phyloP scores from a whole-genome alignment of 2,113 vertebrate species.

The Baryphthengus martii region DNA sequence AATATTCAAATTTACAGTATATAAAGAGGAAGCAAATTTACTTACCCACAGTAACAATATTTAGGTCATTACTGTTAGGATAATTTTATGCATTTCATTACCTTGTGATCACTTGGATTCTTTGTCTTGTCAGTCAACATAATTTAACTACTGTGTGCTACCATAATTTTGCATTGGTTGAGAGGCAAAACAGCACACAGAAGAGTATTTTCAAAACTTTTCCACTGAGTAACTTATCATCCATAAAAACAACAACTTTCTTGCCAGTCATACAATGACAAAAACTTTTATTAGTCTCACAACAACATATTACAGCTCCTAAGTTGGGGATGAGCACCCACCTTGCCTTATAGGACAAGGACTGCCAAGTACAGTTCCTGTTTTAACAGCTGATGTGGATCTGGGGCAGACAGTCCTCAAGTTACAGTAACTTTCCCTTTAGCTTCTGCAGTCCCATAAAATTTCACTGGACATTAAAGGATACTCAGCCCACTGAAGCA shows the following conservation, averaged over 20 bases:
- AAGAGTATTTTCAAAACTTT: background rate
- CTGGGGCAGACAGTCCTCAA: background rate
- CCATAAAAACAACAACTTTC: background rate
- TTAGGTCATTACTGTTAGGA: background rate
- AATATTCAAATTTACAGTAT: background rate
- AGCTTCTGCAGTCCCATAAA: background rate
- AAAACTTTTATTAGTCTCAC: background rate
- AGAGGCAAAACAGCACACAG: background rate
- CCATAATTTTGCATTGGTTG: background rate
- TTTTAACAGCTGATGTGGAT: background rate
- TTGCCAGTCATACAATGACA: background rate
- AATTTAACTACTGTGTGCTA: background rate
- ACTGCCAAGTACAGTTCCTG: background rate
- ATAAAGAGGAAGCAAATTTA: background rate
- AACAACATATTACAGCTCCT: background rate
- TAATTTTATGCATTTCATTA: background rate
- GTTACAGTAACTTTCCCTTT: conserved; percentile 15
- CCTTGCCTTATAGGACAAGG: background rate
- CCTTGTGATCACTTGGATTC: background rate
- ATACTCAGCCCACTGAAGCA: background rate
- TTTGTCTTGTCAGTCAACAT: background rate
- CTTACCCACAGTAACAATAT: background rate
- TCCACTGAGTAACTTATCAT: background rate
- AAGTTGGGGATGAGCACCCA: background rate
- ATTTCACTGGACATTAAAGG: background rate